Evolutionary conservation across 1,140 invertebrate species (phyloP), one percentile per base, ranked within the genome.

Genomic region (Heliconius melpomene): DNA sequence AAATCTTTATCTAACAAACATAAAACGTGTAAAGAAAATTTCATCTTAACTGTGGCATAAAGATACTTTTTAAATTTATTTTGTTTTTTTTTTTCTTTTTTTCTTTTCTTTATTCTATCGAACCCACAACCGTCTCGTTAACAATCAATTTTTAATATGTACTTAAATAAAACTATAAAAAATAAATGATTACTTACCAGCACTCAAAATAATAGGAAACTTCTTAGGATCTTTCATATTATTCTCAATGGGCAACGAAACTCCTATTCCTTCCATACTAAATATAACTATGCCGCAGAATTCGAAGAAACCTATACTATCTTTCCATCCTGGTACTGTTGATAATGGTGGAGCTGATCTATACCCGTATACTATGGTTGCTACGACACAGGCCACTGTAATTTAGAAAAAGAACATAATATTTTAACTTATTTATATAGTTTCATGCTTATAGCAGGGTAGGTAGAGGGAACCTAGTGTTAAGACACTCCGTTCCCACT

Each of bases 221-320:
- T 92, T 75, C 36, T 82, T 88, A 0, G 90, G 90, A 40, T 91
- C 85, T 74, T 87, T 88, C 90, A 92, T 92, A 77, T 89, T 92
- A 72, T 92, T 92, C 74, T 92, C 90, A 72, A 92, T 91, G 0
- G 90, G 89, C 72, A 92, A 54, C 0, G 89, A 89, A 0, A 91
- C 90, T 29, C 90, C 90, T 7, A 92, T 82, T 0, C 90, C 90
- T 78, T 92, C 90, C 90, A 92, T 92, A 72, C 89, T 90, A 72
- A 92, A 92, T 2, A 92, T 80, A 1, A 84, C 88, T 1, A 92
- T 90, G 18, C 90, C 90, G 74, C 88, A 87, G 72, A 92, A 91
- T 77, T 92, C 90, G 77, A 93, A 92, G 79, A 94, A 91, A 3
- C 91, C 91, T 3, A 88, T 72, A 0, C 83, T 80, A 36, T 88